Evolutionary conservation across 2,113 vertebrate species (phyloP), one percentile per base, ranked within the genome.

Genomic region (Nymphicus hollandicus): DNA sequence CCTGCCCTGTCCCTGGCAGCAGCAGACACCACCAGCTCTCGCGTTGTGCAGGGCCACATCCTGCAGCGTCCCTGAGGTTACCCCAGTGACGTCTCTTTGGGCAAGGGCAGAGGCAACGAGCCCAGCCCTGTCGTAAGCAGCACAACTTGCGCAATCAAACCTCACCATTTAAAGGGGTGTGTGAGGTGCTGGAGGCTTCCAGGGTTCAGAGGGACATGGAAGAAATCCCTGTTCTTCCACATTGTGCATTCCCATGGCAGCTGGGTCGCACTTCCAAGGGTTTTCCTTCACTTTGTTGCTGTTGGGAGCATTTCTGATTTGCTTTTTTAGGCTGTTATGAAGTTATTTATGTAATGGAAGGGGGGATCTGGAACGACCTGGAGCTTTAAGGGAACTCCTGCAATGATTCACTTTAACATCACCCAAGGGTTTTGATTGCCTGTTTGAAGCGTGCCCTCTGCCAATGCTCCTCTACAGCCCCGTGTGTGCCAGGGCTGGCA

Each of bases 201-300:
- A 1, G 78, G 1, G 52, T 2, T 3, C 3, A 28, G 17, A 28
- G 63, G 43, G 1, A 4, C 2, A 1, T 0, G 52, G 66, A 13
- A 29, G 37, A 27, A 50, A 19, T 25, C 19, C 8, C 35, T 0
- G 0, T 11, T 8, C 37, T 74, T 11, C 29, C 20, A 0, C 10
- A 0, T 0, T 7, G 17, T 6, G 15, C 37, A 0, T 22, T 4
- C 17, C n/a, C 33, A 0, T 6, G 37, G 78, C 69, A 69, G 11
- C 53, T 35, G 83, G 61, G 29, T 72, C 13, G 0, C 2, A 0
- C 79, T 61, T 35, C 39, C 33, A 60, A 5, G n/a, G 39, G 10
- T 27, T 78, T 58, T 58, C 72, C 65, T 77, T 50, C 24, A 13
- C 65, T 71, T 52, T 50, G 31, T 19, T 50, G 77, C 7, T 69